Evolutionary conservation across 2,797 vertebrate species (phyloP), one percentile per base, ranked within the genome.

Genomic region (Callimico goeldii): DNA sequence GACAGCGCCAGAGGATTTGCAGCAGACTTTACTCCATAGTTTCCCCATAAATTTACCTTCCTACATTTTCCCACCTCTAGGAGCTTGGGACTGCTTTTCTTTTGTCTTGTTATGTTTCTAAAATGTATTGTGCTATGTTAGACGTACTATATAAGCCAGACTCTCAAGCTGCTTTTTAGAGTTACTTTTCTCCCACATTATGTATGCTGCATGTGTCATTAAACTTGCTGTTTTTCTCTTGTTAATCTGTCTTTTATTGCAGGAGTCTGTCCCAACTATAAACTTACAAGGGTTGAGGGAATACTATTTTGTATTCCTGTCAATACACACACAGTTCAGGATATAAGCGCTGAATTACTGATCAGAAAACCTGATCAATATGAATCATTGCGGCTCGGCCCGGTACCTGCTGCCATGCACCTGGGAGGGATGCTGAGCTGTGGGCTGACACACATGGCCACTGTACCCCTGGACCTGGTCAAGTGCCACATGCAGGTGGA

Each of bases 401-500:
- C 20, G 26, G 7, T 96, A 95, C 80, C 88, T 98, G 87, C 19
- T 96, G 20, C 57, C 96, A 1, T 97, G 97, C 19, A 87, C 50
- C 64, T 97, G 77, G 94, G 97, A 20, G 88, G 97, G 3, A 57
- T 95, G 50, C 0, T 96, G 96, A 98, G 97, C 83, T 97, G 96
- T 11, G 91, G 95, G 39, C 28, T 95, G 91, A 97, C 91, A 2
- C 97, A 97, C 82, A 95, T 84, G 5, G 86, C 88, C 9, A 55
- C 97, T 6, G 87, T 94, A 91, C 90, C 95, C 2, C 96, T 96
- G 46, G 95, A 97, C 90, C 88, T 96, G 57, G 67, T 97, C 94
- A 96, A 98, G 88, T 97, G 96, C 64, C 95, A 84, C 82, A 72
- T 94, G 96, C 96, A 95, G 84, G 96, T 90, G 87, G 94, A 95